Base-by-base conservation (phyloP, 2,888 invertebrate genomes). In the Caenorhabditis zanzibari region DNA sequence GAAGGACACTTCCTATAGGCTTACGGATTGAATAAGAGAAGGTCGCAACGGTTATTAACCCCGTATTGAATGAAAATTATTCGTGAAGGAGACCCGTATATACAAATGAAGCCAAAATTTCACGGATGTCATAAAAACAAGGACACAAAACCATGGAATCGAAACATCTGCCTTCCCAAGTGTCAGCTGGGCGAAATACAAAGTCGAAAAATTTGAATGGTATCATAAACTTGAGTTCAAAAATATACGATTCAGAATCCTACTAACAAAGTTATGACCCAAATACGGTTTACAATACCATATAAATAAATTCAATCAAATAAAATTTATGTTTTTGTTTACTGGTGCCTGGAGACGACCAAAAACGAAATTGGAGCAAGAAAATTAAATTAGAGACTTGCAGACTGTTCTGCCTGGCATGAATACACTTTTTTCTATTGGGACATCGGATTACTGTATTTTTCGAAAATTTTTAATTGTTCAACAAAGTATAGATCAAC, bases 1-100 rank as follows among this genome's bases (percentile, higher is more conserved):
- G n/a, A 19, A 7, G 19, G n/a, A 22, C 19, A 22, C 49, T 19
- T 38, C 9, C 10, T 4, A 19, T 6, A 49, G 16, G 26, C 24
- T 3, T 28, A 54, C 2, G 22, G 26, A 26, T 26, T n/a, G 22
- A 61, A 61, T 26, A 28, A 28, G 9, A 49, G 28, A 64, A 64
- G 64, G 64, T 64, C 64, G 49, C 64, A 49, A 49, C 47, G 64
- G 32, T 64, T 49, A 66, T 66, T 66, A 35, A 66, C 52, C 52
- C 49, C 47, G 41, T 32, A 66, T 52, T 32, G 66, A 49, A 19
- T n/a, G 14, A 66, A 52, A 26, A 52, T 66, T 14, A 35, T 7
- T 0, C n/a, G 28, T 54, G 54, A 5, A 54, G 12, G n/a, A 19
- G 47, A 3, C 47, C 47, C 47, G 19, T 12, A 64, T 26, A n/a